phyloP scores from a whole-genome alignment of 2,797 vertebrate species.

The Hippoglossus hippoglossus region DNA sequence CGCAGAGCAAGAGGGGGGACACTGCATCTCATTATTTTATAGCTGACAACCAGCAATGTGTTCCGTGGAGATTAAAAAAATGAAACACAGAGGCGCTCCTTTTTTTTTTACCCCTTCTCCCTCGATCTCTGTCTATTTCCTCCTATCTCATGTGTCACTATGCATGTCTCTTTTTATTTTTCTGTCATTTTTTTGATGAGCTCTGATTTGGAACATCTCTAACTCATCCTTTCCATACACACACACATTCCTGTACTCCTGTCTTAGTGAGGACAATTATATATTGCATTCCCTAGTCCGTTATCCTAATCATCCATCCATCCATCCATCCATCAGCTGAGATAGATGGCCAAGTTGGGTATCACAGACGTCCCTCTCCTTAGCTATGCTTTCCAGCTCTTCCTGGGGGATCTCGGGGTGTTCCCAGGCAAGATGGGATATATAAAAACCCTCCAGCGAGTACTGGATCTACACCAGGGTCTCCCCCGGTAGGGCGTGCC shows the following conservation, averaged over 20 bases:
- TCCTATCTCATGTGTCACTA: constrained; percentile 13
- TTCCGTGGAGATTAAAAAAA: constrained; percentile 67
- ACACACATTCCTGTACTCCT: neutral
- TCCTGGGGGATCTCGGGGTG: no score
- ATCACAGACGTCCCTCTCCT: no score
- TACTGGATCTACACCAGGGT: no score
- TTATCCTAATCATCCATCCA: neutral
- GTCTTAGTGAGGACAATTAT: no score
- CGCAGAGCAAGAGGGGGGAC: constrained; percentile 45
- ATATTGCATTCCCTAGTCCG: neutral
- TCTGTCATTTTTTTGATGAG: neutral
- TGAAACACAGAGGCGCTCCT: constrained; percentile 51
- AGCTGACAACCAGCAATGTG: constrained; percentile 75
- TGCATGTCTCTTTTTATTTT: constrained; percentile 39
- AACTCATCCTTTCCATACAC: neutral
- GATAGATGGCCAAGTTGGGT: no score
- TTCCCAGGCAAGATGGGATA: no score
- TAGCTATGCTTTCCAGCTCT: no score
- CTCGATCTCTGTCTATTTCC: constrained; percentile 26
- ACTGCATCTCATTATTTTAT: constrained; percentile 73
- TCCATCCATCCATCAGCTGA: no score
- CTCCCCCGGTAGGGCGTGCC: no score
- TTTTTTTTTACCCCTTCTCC: constrained; percentile 27
- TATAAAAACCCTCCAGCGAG: no score
- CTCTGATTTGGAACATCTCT: constrained; percentile 24